Conservation (phyloP, 2,797 vertebrate species). For the Graptemys geographica region DNA sequence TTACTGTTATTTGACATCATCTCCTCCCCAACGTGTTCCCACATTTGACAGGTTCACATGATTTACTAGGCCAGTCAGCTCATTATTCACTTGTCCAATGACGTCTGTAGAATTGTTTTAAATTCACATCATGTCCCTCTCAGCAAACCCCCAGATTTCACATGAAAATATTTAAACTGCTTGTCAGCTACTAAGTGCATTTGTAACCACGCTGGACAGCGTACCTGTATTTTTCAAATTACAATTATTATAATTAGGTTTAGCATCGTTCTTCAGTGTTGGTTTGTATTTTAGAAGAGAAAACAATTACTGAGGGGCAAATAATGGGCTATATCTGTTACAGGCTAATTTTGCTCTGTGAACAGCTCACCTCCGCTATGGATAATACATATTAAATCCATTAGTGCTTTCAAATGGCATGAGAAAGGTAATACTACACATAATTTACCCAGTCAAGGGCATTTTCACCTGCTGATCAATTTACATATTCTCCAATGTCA, state of each 20-base stretch:
- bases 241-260: constrained; percentile 74
- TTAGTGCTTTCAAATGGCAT: constrained; percentile 75
- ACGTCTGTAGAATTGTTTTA: constrained; percentile 81
- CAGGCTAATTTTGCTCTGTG: constrained; percentile 74
- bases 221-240: constrained; percentile 73
- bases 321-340: constrained; percentile 77
- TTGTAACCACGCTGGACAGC: constrained; percentile 66
- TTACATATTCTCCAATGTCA: constrained; percentile 80
- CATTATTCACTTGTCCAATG: constrained; percentile 81
- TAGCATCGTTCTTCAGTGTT: constrained; percentile 69
- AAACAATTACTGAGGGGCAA: constrained; percentile 77
- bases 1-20: constrained; percentile 90
- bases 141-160: constrained; percentile 72
- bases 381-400: constrained; percentile 74
- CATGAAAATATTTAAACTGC: constrained; percentile 79
- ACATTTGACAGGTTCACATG: constrained; percentile 84
- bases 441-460: constrained; percentile 82
- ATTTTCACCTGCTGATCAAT: constrained; percentile 83
- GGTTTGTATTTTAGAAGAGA: constrained; percentile 73
- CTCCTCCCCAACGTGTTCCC: constrained; percentile 81
- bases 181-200: constrained; percentile 71
- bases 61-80: constrained; percentile 82
- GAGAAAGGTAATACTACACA: constrained; percentile 77
- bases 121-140: constrained; percentile 82
- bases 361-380: constrained; percentile 75